Evolutionary conservation across 2,113 vertebrate species (phyloP).

Genomic region (Leucopsar rothschildi): DNA sequence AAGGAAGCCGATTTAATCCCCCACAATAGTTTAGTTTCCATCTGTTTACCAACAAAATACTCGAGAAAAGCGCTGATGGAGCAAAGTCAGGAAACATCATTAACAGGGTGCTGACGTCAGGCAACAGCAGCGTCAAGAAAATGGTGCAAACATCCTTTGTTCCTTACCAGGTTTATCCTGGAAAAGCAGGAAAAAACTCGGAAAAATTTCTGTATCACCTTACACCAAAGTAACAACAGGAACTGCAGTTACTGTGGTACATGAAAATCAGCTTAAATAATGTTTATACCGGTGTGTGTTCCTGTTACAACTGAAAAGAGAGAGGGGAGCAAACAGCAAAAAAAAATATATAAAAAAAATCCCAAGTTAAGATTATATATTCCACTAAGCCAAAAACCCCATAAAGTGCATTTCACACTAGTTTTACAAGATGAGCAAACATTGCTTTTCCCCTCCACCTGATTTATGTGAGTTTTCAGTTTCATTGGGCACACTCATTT

Average conservation of each 20-base stretch:
- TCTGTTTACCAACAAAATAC: neutral
- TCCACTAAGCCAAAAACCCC: neutral
- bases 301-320: neutral
- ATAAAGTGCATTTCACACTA: neutral
- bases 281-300: neutral
- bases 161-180: neutral
- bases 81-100: constrained; percentile 4
- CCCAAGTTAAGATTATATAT: neutral
- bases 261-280: neutral
- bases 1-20: neutral
- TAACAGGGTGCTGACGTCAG: neutral
- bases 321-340: neutral
- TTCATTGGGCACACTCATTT: fast-evolving
- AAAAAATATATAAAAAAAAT: neutral
- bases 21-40: neutral
- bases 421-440: neutral
- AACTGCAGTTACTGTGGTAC: neutral
- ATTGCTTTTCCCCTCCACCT: fast-evolving
- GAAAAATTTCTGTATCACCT: neutral
- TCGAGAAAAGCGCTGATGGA: neutral
- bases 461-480: neutral
- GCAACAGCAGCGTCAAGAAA: neutral
- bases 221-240: neutral
- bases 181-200: neutral
- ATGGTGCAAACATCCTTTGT: constrained; percentile 37